Conservation (phyloP, 2,797 vertebrate genomes). For the Semotilus atromaculatus region DNA sequence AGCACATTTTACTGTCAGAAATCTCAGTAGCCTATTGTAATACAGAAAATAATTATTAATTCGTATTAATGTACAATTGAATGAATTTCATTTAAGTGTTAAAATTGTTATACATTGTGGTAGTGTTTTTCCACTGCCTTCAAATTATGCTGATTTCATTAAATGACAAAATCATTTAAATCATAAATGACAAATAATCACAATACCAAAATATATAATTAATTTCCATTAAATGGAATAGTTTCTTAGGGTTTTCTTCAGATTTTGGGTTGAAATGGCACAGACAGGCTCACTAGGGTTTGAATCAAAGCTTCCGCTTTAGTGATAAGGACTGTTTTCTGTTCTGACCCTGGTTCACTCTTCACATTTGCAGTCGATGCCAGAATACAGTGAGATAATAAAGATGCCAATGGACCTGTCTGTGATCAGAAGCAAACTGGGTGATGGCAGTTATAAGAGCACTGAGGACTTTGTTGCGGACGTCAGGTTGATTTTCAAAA, state of each 20-base stretch:
- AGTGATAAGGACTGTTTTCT: conserved; percentile 6
- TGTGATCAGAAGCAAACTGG: conserved; percentile 85
- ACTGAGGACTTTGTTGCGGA: conserved; percentile 89
- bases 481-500: conserved; percentile 93
- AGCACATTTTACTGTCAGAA: neutral
- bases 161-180: no score
- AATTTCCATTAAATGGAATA: neutral
- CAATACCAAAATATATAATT: neutral
- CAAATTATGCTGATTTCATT: neutral
- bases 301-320: neutral
- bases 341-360: neutral
- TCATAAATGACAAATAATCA: neutral
- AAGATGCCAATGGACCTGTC: conserved; percentile 96
- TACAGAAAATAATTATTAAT: neutral
- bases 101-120: neutral
- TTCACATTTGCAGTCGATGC: conserved; percentile 70
- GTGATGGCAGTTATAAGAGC: conserved; percentile 78
- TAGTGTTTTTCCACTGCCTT: neutral
- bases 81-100: neutral
- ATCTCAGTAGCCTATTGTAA: neutral
- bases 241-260: neutral
- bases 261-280: neutral
- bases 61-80: neutral
- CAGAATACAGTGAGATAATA: conserved; percentile 94
- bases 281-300: neutral